phyloP scores from a whole-genome alignment of 2,888 invertebrate species.

The Nephrotoma appendiculata region DNA sequence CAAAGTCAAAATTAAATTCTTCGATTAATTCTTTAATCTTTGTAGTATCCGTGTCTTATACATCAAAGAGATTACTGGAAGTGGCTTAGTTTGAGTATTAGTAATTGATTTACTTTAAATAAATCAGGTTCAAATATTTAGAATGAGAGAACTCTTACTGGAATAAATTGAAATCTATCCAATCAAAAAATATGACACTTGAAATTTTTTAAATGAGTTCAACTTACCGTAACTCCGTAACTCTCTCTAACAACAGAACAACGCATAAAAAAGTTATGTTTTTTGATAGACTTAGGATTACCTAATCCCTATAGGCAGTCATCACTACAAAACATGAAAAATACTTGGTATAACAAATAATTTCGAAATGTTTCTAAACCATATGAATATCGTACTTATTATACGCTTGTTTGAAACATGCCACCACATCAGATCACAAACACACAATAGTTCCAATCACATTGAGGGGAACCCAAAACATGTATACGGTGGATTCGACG shows the following conservation, averaged over 20 bases:
- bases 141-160: neutral
- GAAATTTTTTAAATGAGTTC: neutral
- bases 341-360: neutral
- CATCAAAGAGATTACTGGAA: too few relatives aligned
- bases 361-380: neutral
- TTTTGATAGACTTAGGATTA: neutral
- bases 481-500: neutral
- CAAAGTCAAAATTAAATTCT: too few relatives aligned
- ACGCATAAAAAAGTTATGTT: neutral
- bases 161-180: neutral
- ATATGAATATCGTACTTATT: neutral
- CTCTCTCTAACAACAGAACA: neutral
- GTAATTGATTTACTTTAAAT: too few relatives aligned
- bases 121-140: too few relatives aligned
- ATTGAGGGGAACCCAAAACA: neutral
- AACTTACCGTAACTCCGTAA: too few relatives aligned
- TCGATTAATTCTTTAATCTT: too few relatives aligned
- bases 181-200: neutral
- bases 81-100: too few relatives aligned
- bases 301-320: neutral
- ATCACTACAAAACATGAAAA: neutral
- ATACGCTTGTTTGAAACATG: neutral
- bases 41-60: too few relatives aligned
- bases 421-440: neutral
- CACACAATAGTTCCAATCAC: neutral